These are phyloP conservation scores for Silurus lanzhouensis DNA, from an alignment of 2,797 vertebrate genomes.

Conservation along the genomic window DNA sequence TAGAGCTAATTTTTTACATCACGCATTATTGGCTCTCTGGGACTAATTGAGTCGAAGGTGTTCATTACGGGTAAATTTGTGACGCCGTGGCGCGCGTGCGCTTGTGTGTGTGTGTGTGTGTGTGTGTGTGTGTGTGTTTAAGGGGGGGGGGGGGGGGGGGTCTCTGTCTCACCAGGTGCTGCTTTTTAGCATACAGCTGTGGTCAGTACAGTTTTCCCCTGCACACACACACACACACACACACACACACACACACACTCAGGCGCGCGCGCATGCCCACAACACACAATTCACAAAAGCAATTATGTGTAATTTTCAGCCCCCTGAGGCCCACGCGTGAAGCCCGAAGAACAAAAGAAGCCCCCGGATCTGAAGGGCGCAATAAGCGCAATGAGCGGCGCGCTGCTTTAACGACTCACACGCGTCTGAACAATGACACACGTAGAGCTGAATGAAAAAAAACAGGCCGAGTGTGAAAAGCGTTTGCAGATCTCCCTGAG, in stretches of 20 bases:
- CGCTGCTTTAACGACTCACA: slow-evolving; percentile 66
- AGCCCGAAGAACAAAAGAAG: slow-evolving; percentile 63
- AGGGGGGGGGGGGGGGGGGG: too few species aligned
- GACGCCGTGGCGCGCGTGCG: slow-evolving; percentile 1
- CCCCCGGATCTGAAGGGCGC: slow-evolving; percentile 60
- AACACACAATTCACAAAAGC: slow-evolving; percentile 45
- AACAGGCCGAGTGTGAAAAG: slow-evolving; percentile 42
- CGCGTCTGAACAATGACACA: slow-evolving; percentile 65
- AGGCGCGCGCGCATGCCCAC: background rate
- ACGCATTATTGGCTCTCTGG: background rate
- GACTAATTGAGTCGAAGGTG: slow-evolving; percentile 7
- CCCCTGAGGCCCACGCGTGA: slow-evolving; percentile 48
- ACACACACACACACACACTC: slow-evolving; percentile 16
- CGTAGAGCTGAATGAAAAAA: slow-evolving; percentile 59
- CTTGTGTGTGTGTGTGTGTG: too few species aligned
- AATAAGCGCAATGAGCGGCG: slow-evolving; percentile 61
- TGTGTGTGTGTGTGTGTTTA: too few species aligned
- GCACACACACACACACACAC: slow-evolving; percentile 3
- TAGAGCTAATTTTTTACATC: background rate
- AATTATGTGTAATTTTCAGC: slow-evolving; percentile 60
- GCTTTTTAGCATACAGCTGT: slow-evolving; percentile 77
- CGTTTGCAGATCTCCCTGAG: slow-evolving; percentile 1
- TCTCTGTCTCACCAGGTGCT: slow-evolving; percentile 61
- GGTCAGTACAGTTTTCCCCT: slow-evolving; percentile 22
- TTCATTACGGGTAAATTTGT: slow-evolving; percentile 20